Conservation (phyloP, 2,888 invertebrate genomes). For the Dorcus parallelipipedus region DNA sequence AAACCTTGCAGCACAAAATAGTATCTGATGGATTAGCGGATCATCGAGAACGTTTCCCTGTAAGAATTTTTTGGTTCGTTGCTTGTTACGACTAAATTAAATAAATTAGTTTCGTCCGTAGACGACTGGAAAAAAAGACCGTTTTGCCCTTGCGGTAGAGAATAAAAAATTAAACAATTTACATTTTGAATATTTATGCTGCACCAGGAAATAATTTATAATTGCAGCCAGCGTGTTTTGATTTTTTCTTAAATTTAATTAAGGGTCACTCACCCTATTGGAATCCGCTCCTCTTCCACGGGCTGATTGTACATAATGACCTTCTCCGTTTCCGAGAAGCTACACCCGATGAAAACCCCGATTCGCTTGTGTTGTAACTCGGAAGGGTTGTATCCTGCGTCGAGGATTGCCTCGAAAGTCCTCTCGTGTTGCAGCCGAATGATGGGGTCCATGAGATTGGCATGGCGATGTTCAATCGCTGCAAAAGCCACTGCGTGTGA, state of each 20-base stretch:
- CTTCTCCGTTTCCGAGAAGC: constrained; percentile 74
- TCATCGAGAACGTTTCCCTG: constrained; percentile 60
- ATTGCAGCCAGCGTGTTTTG: no score
- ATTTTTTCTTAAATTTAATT: no score
- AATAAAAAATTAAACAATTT: no score
- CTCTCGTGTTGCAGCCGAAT: constrained; percentile 59
- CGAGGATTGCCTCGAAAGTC: constrained; percentile 58
- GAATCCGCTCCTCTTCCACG: background rate
- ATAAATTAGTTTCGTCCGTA: no score
- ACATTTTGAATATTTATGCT: no score
- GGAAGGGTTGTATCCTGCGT: constrained; percentile 65
- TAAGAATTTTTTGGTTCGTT: background rate
- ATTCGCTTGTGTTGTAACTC: constrained; percentile 68
- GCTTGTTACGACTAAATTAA: no score
- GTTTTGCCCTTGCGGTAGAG: no score
- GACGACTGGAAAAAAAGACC: no score
- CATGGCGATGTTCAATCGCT: constrained; percentile 57
- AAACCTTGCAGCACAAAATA: constrained; percentile 83
- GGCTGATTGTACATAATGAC: constrained; percentile 37
- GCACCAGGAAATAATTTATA: no score
- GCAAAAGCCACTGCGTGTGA: constrained; percentile 17
- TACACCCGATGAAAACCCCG: constrained; percentile 77
- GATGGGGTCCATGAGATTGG: constrained; percentile 54
- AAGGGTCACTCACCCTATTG: background rate
- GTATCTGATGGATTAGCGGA: constrained; percentile 86